Evolutionary conservation across 2,888 invertebrate genomes (phyloP), one percentile per base, ranked within the genome.

Genomic region (Eupithecia dodoneata): DNA sequence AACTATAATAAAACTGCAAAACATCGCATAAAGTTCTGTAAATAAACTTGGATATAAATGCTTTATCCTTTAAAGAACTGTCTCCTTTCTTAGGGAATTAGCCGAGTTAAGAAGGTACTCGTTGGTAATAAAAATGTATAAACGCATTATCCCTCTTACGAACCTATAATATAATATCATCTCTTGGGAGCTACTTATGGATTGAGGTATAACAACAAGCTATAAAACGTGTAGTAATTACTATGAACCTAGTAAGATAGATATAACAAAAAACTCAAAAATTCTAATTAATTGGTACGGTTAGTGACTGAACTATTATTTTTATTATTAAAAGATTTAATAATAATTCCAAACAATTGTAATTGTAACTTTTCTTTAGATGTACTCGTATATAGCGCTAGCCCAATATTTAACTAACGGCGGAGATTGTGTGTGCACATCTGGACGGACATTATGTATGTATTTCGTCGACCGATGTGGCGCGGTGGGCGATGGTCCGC

Each of bases 21-120:
- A 12, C 63, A 12, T 30, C 18, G 30, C 63, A 30, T 59, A 63
- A 66, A 66, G 42, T 42, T 15, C 6, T 42, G 42, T 66, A 66
- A 66, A 42, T 30, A n/a, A 52, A 65, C 12, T 10, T 65, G 1
- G 10, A 63, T 30, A 63, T 63, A 59, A 66, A 66, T 66, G 3
- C 42, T 66, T 66, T 15, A 7, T 66, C 41, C 42, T 15, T 3
- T 66, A 42, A 13, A 65, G 12, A 65, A 65, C 15, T 6, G 42
- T 66, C 66, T 66, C 66, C 42, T 66, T 66, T 42, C 66, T 41
- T 15, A 66, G 12, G 66, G 66, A 42, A 42, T 66, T 66, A 66
- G 42, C 42, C 5, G 15, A 66, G 66, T 42, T 66, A 66, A 66
- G 65, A 41, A 65, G 42, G 65, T 65, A 65, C 59, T 59, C 59